These are phyloP conservation scores for Habropoda laboriosa DNA, from an alignment of 1,140 invertebrate genomes.

Conservation along the genomic window DNA sequence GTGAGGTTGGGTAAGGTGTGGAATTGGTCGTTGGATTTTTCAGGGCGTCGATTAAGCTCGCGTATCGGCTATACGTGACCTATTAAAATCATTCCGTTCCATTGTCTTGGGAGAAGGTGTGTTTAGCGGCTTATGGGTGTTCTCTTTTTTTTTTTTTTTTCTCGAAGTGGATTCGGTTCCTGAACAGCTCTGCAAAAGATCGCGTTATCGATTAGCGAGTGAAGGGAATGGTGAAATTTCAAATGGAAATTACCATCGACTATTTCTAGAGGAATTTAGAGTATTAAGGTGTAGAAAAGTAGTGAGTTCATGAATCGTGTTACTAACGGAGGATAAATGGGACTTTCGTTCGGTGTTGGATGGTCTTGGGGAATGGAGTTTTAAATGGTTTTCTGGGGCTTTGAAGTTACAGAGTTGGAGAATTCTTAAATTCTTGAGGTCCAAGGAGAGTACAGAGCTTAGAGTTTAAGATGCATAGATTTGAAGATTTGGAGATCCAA, in stretches of 20 bases:
- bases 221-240: not conserved
- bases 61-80: not conserved
- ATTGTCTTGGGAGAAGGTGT: slow-evolving; percentile 2
- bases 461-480: too few species aligned
- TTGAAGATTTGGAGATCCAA: not conserved
- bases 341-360: not conserved
- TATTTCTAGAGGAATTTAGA: slow-evolving; percentile 15
- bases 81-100: slow-evolving; percentile 10
- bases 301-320: too few species aligned
- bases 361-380: too few species aligned
- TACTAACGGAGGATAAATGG: not conserved
- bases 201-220: slow-evolving; percentile 17
- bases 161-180: too few species aligned
- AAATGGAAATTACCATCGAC: slow-evolving; percentile 29
- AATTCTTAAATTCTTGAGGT: not conserved
- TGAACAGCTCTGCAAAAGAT: not conserved
- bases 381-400: too few species aligned
- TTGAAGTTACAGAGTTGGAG: not conserved
- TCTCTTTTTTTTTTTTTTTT: not conserved
- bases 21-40: slow-evolving; percentile 31
- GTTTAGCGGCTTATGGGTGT: not conserved
- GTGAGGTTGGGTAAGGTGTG: not conserved
- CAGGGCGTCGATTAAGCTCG: slow-evolving; percentile 10
- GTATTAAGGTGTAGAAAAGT: too few species aligned
- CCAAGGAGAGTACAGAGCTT: too few species aligned